Conservation (phyloP, 2,113 vertebrate species). For the Pluvianellus socialis region DNA sequence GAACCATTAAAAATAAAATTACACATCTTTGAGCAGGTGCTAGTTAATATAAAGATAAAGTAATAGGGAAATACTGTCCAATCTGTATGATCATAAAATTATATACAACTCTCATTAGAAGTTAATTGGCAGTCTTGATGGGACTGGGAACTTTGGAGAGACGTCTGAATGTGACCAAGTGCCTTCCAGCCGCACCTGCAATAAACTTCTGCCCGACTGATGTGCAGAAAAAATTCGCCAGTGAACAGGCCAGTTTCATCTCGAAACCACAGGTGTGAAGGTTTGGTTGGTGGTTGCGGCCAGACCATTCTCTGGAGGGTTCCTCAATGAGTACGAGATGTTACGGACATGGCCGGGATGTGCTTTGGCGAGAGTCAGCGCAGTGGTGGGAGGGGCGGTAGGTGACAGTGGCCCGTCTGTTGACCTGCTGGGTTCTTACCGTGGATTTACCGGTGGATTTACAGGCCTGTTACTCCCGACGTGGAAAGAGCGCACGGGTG, state of each 20-base stretch:
- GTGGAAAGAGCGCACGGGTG: too few species aligned
- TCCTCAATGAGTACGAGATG: background rate
- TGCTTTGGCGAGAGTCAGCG: background rate
- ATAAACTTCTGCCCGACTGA: background rate
- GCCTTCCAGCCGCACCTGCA: background rate
- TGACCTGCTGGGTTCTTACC: background rate
- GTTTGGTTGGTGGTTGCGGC: accelerated
- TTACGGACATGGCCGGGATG: background rate
- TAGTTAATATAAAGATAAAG: background rate
- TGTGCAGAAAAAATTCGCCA: background rate
- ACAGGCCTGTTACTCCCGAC: too few species aligned
- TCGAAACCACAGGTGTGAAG: background rate
- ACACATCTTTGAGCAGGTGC: background rate
- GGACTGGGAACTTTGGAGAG: background rate
- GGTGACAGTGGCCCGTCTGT: accelerated
- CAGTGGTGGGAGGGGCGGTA: background rate
- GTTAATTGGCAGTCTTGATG: background rate
- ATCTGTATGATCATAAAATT: background rate
- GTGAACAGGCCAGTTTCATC: accelerated
- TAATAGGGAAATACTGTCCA: background rate
- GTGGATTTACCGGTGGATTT: background rate
- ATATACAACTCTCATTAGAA: background rate
- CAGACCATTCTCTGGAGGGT: accelerated
- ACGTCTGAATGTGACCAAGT: background rate
- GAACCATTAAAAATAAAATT: background rate